A percentile compares a stretch with the other conserved stretches of the same genome.
These are phyloP conservation scores for Calycopis cecrops DNA, from an alignment of 1,140 invertebrate genomes.

Conservation along the genomic window DNA sequence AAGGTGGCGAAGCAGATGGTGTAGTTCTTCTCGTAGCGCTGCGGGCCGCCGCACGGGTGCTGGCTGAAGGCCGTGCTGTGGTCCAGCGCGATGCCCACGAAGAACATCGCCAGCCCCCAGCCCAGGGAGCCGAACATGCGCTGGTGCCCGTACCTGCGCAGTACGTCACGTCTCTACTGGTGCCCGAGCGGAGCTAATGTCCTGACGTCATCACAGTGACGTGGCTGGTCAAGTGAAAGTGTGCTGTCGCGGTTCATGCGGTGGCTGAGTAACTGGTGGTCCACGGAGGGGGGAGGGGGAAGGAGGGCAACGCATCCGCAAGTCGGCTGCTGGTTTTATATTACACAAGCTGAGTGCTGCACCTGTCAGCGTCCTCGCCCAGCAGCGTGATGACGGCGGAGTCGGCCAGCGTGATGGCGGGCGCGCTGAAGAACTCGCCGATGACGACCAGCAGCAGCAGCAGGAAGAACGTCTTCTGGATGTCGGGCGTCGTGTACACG, in stretches of 20 bases:
- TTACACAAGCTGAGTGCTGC: neutral
- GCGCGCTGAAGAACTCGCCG: conserved; percentile 98
- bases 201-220: too few species aligned
- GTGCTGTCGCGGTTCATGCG: too few species aligned
- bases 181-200: too few species aligned
- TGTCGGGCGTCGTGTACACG: conserved; percentile 90
- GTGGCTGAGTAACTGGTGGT: too few species aligned
- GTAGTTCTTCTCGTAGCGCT: conserved; percentile 96
- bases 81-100: conserved; percentile 98
- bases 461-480: conserved; percentile 97
- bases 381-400: conserved; percentile 94
- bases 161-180: too few species aligned
- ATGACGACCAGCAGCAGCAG: conserved; percentile 93
- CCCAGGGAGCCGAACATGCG: conserved; percentile 99
- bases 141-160: conserved; percentile 91
- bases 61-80: conserved; percentile 93
- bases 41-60: conserved; percentile 92
- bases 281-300: too few species aligned
- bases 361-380: conserved; percentile 92
- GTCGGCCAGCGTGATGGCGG: conserved; percentile 97
- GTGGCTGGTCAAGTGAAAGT: too few species aligned
- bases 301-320: too few species aligned
- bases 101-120: conserved; percentile 99
- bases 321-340: too few species aligned
- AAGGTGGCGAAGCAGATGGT: conserved; percentile 99